A percentile compares a stretch with the other conserved stretches of the same genome.
Conservation (phyloP, 1,140 invertebrate species). For the Ooceraea biroi region DNA sequence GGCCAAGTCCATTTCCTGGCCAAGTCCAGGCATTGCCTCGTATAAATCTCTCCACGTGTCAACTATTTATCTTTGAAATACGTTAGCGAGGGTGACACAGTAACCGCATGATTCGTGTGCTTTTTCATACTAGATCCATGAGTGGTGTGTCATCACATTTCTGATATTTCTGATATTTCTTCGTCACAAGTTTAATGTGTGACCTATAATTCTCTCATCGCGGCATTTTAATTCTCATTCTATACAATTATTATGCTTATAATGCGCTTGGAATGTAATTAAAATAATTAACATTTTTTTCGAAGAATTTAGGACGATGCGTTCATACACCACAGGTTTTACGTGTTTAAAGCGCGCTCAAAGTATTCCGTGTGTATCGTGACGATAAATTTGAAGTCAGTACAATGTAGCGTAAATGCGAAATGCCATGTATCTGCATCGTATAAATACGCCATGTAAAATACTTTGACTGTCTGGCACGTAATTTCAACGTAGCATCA, state of each 20-base stretch:
- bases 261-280: neutral
- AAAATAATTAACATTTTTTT: neutral
- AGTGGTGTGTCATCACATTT: slow-evolving; percentile 6
- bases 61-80: slow-evolving; percentile 62
- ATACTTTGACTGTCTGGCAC: slow-evolving; percentile 38
- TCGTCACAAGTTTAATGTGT: neutral
- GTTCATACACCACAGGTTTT: neutral
- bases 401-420: neutral
- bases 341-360: neutral
- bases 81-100: slow-evolving; percentile 12
- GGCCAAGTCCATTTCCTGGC: slow-evolving; percentile 55
- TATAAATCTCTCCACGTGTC: slow-evolving; percentile 45
- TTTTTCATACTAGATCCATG: neutral
- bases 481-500: slow-evolving; percentile 54
- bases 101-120: slow-evolving; percentile 34
- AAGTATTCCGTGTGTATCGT: neutral
- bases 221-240: neutral
- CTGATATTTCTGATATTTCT: neutral
- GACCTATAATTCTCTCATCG: slow-evolving; percentile 7
- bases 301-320: neutral
- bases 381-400: neutral
- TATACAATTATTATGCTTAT: neutral
- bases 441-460: slow-evolving; percentile 12
- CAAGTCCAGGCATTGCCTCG: neutral
- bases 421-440: slow-evolving; percentile 6